A percentile compares a stretch with the other conserved stretches of the same genome.
These are phyloP conservation scores for Poecilia velifera DNA, from an alignment of 2,797 vertebrate species.

Conservation along the genomic window DNA sequence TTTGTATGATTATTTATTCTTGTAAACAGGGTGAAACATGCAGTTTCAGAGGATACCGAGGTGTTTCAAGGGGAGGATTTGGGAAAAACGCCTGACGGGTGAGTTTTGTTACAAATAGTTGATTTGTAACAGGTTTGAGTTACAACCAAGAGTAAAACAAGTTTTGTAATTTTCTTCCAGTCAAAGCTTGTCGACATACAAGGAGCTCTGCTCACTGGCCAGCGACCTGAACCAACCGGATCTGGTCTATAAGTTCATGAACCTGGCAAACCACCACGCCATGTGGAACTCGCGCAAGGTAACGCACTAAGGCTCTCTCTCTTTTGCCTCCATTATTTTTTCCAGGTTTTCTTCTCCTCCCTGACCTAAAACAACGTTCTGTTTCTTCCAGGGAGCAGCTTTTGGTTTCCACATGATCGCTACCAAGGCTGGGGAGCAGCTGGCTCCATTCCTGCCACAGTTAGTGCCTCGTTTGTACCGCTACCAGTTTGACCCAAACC, in stretches of 20 bases:
- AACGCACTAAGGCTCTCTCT: slow-evolving; percentile 5
- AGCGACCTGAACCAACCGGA: slow-evolving; percentile 98
- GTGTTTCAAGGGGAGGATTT: slow-evolving; percentile 93
- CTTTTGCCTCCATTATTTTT: not conserved
- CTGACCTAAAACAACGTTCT: slow-evolving; percentile 15
- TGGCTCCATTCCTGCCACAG: slow-evolving; percentile 92
- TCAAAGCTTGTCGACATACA: slow-evolving; percentile 95
- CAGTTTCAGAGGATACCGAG: slow-evolving; percentile 92
- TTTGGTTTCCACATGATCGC: slow-evolving; percentile 99
- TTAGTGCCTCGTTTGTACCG: slow-evolving; percentile 95
- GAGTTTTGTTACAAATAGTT: slow-evolving; percentile 40
- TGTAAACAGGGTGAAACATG: slow-evolving; percentile 86
- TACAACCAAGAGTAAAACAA: not conserved
- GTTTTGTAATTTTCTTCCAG: slow-evolving; percentile 74
- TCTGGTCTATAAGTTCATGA: slow-evolving; percentile 99
- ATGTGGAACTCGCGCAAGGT: slow-evolving; percentile 99
- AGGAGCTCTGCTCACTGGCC: slow-evolving; percentile 96
- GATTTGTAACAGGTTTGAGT: not conserved
- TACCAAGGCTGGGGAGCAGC: slow-evolving; percentile 93
- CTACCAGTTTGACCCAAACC: slow-evolving; percentile 98
- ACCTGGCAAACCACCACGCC: slow-evolving; percentile 97
- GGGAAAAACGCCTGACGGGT: slow-evolving; percentile 98
- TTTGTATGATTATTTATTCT: slow-evolving; percentile 1
- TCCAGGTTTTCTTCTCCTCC: not conserved
- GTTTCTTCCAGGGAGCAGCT: slow-evolving; percentile 89